Percentiles rank a stretch among this genome's conserved stretches.
phyloP scores from a whole-genome alignment of 2,113 vertebrate genomes.

The Pomatorhinus ruficollis region DNA sequence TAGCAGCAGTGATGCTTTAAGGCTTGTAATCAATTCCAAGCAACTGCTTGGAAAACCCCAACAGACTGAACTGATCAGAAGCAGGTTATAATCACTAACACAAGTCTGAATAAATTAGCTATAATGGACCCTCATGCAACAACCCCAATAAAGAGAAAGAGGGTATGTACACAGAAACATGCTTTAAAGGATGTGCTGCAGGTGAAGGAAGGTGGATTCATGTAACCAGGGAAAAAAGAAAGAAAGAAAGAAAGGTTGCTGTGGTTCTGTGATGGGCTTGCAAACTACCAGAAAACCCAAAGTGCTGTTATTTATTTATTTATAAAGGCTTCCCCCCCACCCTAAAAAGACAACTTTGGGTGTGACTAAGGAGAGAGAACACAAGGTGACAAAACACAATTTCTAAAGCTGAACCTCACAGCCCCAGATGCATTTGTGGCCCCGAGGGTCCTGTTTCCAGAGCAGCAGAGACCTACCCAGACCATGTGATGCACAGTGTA shows the following conservation, averaged over 20 bases:
- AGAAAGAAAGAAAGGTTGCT: not conserved
- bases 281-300: not conserved
- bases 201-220: constrained; percentile 17
- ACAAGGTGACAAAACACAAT: not conserved
- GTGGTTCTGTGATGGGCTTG: not conserved
- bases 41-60: constrained; percentile 29
- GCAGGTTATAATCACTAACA: not conserved
- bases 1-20: constrained; percentile 37
- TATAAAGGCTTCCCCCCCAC: not conserved
- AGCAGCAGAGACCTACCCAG: constrained; percentile 83
- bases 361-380: not conserved
- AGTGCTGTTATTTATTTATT: not conserved
- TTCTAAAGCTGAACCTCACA: not conserved
- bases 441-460: not conserved
- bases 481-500: constrained; percentile 98
- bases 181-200: constrained; percentile 5
- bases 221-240: not conserved
- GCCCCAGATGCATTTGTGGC: not conserved
- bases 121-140: not conserved
- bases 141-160: not conserved
- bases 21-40: constrained; percentile 53
- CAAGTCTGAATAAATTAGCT: constrained; percentile 31
- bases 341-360: not conserved
- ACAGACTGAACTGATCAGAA: constrained; percentile 14
- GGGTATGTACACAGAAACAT: constrained; percentile 3